These are phyloP conservation scores for Ophion costatus DNA, from an alignment of 2,888 invertebrate genomes.

Conservation along the genomic window DNA sequence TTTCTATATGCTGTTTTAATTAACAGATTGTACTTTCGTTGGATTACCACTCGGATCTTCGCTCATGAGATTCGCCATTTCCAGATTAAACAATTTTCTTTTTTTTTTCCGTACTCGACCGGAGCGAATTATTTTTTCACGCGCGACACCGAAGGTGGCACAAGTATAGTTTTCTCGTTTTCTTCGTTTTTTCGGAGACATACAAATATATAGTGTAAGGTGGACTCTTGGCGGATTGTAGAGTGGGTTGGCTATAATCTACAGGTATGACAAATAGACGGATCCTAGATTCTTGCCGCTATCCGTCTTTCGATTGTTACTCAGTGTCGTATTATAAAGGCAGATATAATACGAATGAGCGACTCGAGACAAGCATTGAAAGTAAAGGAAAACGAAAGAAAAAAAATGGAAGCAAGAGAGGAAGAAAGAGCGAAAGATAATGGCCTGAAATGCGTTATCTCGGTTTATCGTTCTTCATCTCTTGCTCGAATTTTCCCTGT, in stretches of 20 bases:
- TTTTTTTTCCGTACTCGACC: conserved; percentile 8
- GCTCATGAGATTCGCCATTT: conserved; percentile 28
- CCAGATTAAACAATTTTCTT: conserved; percentile 7
- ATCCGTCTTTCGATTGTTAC: conserved; percentile 31
- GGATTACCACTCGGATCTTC: conserved; percentile 35
- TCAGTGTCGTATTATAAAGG: conserved; percentile 45
- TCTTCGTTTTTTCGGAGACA: conserved; percentile 15
- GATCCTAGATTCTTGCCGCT: conserved; percentile 2
- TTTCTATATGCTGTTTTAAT: conserved; percentile 38
- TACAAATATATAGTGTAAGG: conserved; percentile 38
- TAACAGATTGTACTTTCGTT: conserved; percentile 47
- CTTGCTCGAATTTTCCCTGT: conserved; percentile 3
- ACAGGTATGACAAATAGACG: conserved; percentile 21
- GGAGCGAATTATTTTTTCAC: background rate
- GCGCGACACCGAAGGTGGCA: conserved; percentile 23
- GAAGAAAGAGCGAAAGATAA: background rate
- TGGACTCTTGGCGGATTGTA: conserved; percentile 31
- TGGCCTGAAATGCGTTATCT: conserved; percentile 6
- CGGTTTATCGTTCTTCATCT: conserved; percentile 1
- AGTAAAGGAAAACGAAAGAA: conserved; percentile 20
- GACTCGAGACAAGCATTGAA: conserved; percentile 24
- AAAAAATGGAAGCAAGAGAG: background rate
- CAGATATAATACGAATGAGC: conserved; percentile 53
- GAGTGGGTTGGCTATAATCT: conserved; percentile 35
- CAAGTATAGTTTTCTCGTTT: conserved; percentile 7